Evolutionary conservation across 2,797 vertebrate genomes (phyloP).

Genomic region (Astyanax mexicanus): DNA sequence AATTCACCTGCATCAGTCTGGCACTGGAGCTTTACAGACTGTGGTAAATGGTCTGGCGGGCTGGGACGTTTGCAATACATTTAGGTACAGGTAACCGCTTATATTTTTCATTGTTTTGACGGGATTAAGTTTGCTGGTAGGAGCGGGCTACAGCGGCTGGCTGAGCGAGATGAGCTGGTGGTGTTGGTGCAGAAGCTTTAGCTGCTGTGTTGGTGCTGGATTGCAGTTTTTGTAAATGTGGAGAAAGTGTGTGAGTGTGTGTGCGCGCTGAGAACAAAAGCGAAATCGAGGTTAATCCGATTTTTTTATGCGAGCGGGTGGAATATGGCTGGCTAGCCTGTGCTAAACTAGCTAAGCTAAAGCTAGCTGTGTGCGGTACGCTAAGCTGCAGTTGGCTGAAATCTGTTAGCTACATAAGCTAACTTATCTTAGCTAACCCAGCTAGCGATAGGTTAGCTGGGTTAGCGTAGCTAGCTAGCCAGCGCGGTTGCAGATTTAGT

Average conservation of each 20-base stretch:
- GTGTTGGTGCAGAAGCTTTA: not conserved
- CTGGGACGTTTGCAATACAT: conserved; percentile 50
- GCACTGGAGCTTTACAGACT: conserved; percentile 24
- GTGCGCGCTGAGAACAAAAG: not conserved
- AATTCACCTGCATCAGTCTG: conserved; percentile 41
- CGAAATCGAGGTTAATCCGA: no score
- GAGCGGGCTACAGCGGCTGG: conserved; percentile 30
- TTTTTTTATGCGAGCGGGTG: no score
- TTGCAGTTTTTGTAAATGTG: not conserved
- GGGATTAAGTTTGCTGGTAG: conserved; percentile 38
- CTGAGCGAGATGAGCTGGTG: conserved; percentile 22
- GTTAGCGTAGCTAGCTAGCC: not conserved
- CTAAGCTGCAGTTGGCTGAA: not conserved
- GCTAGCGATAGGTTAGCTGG: no score
- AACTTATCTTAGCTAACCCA: no score
- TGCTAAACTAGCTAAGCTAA: not conserved
- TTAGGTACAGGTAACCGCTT: conserved; percentile 55
- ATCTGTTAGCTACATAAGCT: no score
- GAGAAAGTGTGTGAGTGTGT: not conserved
- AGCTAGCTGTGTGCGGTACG: not conserved
- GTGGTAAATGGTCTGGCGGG: conserved; percentile 60
- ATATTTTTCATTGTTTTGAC: not conserved
- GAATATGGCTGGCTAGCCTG: no score
- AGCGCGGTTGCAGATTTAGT: not conserved
- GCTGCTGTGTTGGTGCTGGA: not conserved